A percentile compares a stretch with the other conserved stretches of the same genome.
phyloP scores from a whole-genome alignment of 2,888 invertebrate genomes.

The Bruchidius siliquastri region DNA sequence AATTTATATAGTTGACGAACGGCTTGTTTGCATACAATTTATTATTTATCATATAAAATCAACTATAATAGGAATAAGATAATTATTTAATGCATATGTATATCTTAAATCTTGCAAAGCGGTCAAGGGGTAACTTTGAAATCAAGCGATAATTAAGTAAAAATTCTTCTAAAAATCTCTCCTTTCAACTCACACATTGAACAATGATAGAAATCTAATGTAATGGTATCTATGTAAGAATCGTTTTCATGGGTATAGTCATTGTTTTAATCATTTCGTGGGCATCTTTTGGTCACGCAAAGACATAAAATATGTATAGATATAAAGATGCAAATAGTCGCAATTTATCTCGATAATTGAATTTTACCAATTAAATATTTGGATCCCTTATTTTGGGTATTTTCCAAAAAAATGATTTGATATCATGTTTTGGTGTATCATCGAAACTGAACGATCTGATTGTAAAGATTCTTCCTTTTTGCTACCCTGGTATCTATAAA shows the following conservation, averaged over 20 bases:
- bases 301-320: no score
- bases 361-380: no score
- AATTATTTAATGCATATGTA: not conserved
- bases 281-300: not conserved
- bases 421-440: no score
- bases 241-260: not conserved
- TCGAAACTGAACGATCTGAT: no score
- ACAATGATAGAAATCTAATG: not conserved
- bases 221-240: not conserved
- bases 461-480: no score
- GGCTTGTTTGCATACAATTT: not conserved
- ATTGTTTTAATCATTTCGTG: not conserved
- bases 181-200: not conserved
- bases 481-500: no score
- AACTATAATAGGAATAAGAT: not conserved
- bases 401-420: no score
- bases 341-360: no score
- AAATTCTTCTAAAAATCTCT: not conserved
- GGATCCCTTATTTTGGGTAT: no score
- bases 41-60: not conserved
- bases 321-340: no score
- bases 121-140: not conserved
- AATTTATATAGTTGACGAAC: not conserved
- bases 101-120: not conserved
- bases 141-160: not conserved